Base-by-base conservation (phyloP, 2,888 invertebrate species). In the Griposia aprilina region DNA sequence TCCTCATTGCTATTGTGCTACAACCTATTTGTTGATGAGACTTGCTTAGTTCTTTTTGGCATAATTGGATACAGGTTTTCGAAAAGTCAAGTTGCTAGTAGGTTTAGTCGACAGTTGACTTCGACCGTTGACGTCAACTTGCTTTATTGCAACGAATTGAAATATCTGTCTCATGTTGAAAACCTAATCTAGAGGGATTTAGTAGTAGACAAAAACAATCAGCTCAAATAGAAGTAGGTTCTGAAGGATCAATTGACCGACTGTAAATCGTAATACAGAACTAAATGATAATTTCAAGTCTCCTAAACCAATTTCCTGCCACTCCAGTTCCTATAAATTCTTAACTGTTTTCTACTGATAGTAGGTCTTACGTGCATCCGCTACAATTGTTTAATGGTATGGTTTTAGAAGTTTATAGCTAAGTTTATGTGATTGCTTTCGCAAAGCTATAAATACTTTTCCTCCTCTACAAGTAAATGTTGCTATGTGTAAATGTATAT, bases 351-450 rank as follows among this genome's bases (percentile, higher is more conserved):
- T 85, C 76, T 52, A 71, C 30, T 30, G 70, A 85, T 71, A 75
- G 71, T 41, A 55, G 63, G 68, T 48, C 63, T 60, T n/a, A 60
- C 62, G 63, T 36, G 72, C 70, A 80, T 84, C 84, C 83, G 83
- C 45, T 74, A 71, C 67, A 76, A 74, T 83, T 80, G 67, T 83
- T 26, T 79, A 70, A 75, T 83, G n/a, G 59, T 74, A 80, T 68
- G 59, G 70, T 83, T 80, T 84, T 68, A 74, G 74, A 74, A 63
- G 66, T 83, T 76, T 83, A 84, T 76, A 2, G 59, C 67, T 57
- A 0, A 63, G 23, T 84, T 83, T 83, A 83, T 80, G 70, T 76
- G 63, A 79, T 79, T 74, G 82, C 81, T 82, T 87, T 82, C 36
- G 71, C 66, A 45, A 50, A 71, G 59, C 72, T 48, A 63, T 84